Conservation (phyloP, 2,888 invertebrate species). For the Acleris holmiana region DNA sequence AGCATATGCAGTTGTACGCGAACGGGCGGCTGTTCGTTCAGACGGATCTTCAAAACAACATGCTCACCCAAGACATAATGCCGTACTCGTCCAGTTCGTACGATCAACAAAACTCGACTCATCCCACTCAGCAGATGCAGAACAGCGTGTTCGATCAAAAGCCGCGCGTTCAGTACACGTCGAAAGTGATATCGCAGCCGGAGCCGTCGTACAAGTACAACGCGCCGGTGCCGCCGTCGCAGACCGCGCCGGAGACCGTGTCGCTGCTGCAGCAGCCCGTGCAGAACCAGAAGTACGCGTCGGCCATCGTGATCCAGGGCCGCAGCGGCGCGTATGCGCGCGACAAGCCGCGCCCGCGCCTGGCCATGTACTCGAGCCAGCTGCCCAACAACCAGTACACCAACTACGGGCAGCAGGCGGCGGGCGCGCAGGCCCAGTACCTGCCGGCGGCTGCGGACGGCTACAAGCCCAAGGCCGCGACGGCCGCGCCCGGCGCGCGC, state of each 20-base stretch:
- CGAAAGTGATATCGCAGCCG: conserved; percentile 64
- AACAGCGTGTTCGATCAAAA: conserved; percentile 59
- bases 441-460: conserved; percentile 59
- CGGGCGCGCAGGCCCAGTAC: conserved; percentile 50
- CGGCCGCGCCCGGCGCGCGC: conserved; percentile 50
- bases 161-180: conserved; percentile 61
- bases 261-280: conserved; percentile 75
- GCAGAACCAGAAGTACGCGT: conserved; percentile 68
- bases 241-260: conserved; percentile 80
- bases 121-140: conserved; percentile 56
- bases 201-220: conserved; percentile 70
- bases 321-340: conserved; percentile 61
- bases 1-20: conserved; percentile 73
- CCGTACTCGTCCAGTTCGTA: conserved; percentile 60
- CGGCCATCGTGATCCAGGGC: conserved; percentile 66
- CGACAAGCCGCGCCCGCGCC: conserved; percentile 66
- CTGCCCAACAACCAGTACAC: conserved; percentile 59
- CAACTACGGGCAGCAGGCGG: conserved; percentile 52
- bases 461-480: conserved; percentile 62
- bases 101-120: conserved; percentile 53
- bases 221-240: conserved; percentile 69
- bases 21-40: conserved; percentile 66
- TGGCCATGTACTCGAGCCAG: conserved; percentile 59
- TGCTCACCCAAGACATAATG: conserved; percentile 66
- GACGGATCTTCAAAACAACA: conserved; percentile 68